phyloP scores from a whole-genome alignment of 2,888 invertebrate genomes.

The Erannis defoliaria region DNA sequence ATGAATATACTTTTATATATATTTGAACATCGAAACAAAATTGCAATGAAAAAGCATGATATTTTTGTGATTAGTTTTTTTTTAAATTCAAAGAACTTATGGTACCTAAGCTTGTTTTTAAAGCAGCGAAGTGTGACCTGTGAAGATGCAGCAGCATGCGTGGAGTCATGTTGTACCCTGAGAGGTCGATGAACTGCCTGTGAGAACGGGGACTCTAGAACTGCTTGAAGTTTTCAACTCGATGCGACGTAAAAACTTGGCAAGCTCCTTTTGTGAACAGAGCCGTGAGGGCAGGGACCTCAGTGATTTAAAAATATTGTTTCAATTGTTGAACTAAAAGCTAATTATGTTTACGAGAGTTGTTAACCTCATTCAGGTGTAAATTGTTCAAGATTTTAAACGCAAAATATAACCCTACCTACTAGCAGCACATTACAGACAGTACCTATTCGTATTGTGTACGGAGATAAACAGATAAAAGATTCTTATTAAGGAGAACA shows the following conservation, averaged over 20 bases:
- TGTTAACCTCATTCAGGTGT: neutral
- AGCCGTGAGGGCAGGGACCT: slow-evolving; percentile 9
- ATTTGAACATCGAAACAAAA: too few relatives aligned
- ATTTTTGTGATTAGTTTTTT: too few relatives aligned
- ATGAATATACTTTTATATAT: too few relatives aligned
- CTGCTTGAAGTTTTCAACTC: slow-evolving; percentile 13
- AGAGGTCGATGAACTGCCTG: slow-evolving; percentile 22
- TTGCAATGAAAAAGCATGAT: too few relatives aligned
- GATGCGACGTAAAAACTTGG: slow-evolving; percentile 26
- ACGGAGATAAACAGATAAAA: too few relatives aligned
- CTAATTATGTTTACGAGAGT: neutral
- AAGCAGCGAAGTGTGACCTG: neutral
- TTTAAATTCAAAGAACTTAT: too few relatives aligned
- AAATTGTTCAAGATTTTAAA: neutral
- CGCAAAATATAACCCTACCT: too few relatives aligned
- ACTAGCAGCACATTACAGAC: too few relatives aligned
- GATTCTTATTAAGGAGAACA: too few relatives aligned
- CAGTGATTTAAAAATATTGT: neutral
- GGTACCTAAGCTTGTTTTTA: too few relatives aligned
- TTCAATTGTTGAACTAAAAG: neutral
- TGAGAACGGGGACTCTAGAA: slow-evolving; percentile 19
- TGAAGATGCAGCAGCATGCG: neutral
- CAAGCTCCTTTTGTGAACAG: slow-evolving; percentile 1
- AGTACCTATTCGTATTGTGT: too few relatives aligned
- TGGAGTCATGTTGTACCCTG: slow-evolving; percentile 14